These are phyloP conservation scores for Diplogasteroides magnus DNA, from an alignment of 1,140 invertebrate genomes.

Conservation along the genomic window DNA sequence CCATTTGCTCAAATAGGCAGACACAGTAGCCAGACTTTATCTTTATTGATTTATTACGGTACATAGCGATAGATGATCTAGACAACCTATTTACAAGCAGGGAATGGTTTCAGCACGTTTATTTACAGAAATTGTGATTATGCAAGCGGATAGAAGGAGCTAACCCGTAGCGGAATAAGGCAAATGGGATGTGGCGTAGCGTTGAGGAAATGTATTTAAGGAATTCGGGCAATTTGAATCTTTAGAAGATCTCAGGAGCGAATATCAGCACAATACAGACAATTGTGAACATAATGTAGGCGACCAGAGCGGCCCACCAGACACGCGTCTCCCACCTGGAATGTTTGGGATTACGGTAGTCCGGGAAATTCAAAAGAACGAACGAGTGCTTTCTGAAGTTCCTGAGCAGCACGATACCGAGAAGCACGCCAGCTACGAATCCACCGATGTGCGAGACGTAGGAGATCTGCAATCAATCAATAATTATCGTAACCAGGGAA, in stretches of 20 bases:
- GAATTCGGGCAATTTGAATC: no score
- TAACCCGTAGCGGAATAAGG: no score
- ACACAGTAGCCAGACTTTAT: no score
- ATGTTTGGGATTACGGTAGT: not conserved
- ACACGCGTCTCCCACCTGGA: constrained; percentile 5
- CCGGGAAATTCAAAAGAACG: not conserved
- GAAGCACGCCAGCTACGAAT: constrained; percentile 77
- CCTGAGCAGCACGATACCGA: constrained; percentile 78
- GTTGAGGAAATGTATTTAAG: no score
- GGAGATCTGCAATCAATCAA: constrained; percentile 71
- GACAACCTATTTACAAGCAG: no score
- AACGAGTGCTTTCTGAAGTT: constrained; percentile 16
- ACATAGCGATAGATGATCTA: no score
- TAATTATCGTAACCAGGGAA: constrained; percentile 53
- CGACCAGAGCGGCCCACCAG: constrained; percentile 7
- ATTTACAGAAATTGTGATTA: no score
- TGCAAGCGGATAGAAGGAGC: no score
- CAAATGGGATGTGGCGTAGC: no score
- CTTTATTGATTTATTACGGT: no score
- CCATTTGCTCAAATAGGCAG: no score
- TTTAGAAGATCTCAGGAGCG: constrained; percentile 2
- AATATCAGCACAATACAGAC: constrained; percentile 5
- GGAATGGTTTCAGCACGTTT: no score
- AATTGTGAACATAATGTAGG: constrained; percentile 1
- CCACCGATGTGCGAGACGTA: constrained; percentile 91